Evolutionary conservation across 2,888 invertebrate species (phyloP).

Genomic region (Cantharis flavilabris): DNA sequence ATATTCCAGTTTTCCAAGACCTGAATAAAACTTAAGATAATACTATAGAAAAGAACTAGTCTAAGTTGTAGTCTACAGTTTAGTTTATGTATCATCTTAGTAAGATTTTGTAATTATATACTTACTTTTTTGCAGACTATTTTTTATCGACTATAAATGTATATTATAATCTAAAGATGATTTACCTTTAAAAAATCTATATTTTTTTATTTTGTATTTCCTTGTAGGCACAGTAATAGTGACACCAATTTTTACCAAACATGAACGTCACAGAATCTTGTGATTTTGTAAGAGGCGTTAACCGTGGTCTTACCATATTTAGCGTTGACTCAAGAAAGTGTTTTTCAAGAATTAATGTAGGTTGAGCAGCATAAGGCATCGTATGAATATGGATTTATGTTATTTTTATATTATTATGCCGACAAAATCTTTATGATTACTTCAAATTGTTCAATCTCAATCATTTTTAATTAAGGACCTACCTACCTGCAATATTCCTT

Average conservation of each 20-base stretch:
- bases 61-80: not conserved
- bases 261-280: not conserved
- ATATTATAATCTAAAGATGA: not conserved
- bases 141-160: not conserved
- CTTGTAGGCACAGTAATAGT: not conserved
- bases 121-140: not conserved
- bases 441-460: not conserved
- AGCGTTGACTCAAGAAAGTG: slow-evolving; percentile 13
- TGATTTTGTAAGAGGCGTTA: slow-evolving; percentile 4
- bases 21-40: not conserved
- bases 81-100: not conserved
- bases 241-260: not conserved
- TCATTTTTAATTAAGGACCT: too few relatives aligned
- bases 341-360: slow-evolving; percentile 12
- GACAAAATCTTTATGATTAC: not conserved
- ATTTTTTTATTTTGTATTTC: not conserved
- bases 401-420: not conserved
- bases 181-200: not conserved
- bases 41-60: not conserved
- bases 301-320: slow-evolving; percentile 12
- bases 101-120: too few relatives aligned
- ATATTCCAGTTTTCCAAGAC: too few relatives aligned
- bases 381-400: not conserved
- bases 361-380: slow-evolving; percentile 11
- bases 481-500: too few relatives aligned